Percentiles rank a stretch among this genome's conserved stretches.
Evolutionary conservation across 1,140 invertebrate species (phyloP).

Genomic region (Rhyacophila brunnea): DNA sequence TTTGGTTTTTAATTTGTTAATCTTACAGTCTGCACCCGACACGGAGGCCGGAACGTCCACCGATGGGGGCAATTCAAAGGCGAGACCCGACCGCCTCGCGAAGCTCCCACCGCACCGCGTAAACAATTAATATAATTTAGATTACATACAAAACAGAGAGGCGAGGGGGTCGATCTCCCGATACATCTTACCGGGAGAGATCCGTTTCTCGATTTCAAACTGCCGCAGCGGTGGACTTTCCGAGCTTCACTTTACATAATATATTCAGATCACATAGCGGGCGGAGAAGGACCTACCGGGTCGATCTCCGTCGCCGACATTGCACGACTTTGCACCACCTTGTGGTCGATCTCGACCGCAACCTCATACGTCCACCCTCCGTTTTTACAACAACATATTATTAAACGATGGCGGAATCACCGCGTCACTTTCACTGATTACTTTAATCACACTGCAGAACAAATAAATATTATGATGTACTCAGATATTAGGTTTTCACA

Average conservation of each 20-base stretch:
- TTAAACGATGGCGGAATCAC: too few relatives aligned
- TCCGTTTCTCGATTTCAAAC: constrained; percentile 14
- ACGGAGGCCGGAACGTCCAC: background rate
- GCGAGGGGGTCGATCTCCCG: constrained; percentile 2
- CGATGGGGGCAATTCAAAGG: constrained; percentile 10
- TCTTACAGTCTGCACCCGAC: constrained; percentile 10
- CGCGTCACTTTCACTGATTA: too few relatives aligned
- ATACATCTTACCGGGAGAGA: background rate
- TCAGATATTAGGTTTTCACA: too few relatives aligned
- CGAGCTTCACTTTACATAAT: constrained; percentile 11
- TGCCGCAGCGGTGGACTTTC: background rate
- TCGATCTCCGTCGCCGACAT: constrained; percentile 9
- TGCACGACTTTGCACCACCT: constrained; percentile 1
- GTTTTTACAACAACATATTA: too few relatives aligned
- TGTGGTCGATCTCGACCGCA: too few relatives aligned
- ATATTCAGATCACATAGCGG: constrained; percentile 33
- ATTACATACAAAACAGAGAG: constrained; percentile 23
- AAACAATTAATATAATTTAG: constrained; percentile 17
- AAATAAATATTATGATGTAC: too few relatives aligned
- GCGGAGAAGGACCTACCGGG: constrained; percentile 1
- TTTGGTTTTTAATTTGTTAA: constrained; percentile 32
- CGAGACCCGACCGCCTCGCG: background rate
- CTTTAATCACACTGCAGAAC: too few relatives aligned
- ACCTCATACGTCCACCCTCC: too few relatives aligned
- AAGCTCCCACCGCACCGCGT: background rate